Conservation (phyloP, 2,113 vertebrate species). For the Tachycineta bicolor region DNA sequence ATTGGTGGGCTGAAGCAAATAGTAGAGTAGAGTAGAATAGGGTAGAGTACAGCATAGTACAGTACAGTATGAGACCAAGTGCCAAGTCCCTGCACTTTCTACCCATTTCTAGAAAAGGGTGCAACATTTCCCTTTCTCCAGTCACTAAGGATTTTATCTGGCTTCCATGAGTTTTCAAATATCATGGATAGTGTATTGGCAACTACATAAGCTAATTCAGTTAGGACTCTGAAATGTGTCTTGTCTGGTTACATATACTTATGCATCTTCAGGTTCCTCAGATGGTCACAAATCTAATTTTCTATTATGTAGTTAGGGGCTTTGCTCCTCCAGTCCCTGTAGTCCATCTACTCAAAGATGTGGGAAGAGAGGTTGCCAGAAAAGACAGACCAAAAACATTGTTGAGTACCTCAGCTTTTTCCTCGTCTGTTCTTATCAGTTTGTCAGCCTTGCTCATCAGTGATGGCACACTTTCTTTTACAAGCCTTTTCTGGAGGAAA, state of each 20-base stretch:
- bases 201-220: neutral
- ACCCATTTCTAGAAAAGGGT: neutral
- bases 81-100: neutral
- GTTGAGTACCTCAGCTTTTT: neutral
- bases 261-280: neutral
- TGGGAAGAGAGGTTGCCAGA: neutral
- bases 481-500: neutral
- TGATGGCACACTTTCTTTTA: neutral
- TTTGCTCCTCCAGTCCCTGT: neutral
- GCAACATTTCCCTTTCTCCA: neutral
- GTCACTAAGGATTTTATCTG: neutral
- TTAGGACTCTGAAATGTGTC: neutral
- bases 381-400: neutral
- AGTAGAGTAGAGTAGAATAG: neutral
- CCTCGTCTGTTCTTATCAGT: neutral
- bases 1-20: fast-evolving
- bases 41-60: neutral
- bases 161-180: neutral
- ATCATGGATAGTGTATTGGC: neutral
- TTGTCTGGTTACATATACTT: neutral
- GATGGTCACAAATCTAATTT: neutral
- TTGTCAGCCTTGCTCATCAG: neutral
- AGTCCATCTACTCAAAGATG: neutral
- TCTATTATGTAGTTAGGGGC: neutral
- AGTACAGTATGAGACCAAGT: neutral